phyloP scores from a whole-genome alignment of 2,888 invertebrate genomes.

The Trissonchulus latispiculum region DNA sequence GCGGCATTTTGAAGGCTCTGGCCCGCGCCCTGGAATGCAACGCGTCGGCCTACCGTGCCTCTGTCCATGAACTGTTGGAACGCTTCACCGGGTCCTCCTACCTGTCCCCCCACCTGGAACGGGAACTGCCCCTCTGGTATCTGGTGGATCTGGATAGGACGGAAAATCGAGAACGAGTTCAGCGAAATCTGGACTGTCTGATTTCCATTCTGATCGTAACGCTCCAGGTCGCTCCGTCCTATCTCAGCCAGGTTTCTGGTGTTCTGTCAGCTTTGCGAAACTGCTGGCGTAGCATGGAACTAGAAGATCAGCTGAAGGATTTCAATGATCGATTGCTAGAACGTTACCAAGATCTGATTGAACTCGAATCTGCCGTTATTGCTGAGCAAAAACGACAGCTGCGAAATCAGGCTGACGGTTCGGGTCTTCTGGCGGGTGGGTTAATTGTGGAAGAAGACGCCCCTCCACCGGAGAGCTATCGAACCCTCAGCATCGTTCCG shows the following conservation, averaged over 20 bases:
- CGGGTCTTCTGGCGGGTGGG: neutral
- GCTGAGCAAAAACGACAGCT: neutral
- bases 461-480: constrained; percentile 48
- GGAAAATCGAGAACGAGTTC: neutral
- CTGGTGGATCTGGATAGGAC: neutral
- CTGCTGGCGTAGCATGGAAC: neutral
- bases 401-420: neutral
- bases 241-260: neutral
- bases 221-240: neutral
- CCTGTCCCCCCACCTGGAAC: neutral
- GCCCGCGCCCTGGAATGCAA: neutral
- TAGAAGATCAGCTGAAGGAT: neutral
- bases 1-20: neutral
- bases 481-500: constrained; percentile 44
- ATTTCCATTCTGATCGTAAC: neutral
- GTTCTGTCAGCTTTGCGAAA: neutral
- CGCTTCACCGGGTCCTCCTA: neutral
- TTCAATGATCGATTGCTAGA: neutral
- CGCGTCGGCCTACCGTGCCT: neutral
- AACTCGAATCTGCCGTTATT: too few species aligned
- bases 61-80: neutral
- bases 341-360: too few species aligned
- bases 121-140: neutral
- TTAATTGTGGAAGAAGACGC: neutral
- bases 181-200: neutral